Percentiles rank a stretch among this genome's conserved stretches.
These are phyloP conservation scores for Polyommatus iphigenia DNA, from an alignment of 2,888 invertebrate genomes.

Conservation along the genomic window DNA sequence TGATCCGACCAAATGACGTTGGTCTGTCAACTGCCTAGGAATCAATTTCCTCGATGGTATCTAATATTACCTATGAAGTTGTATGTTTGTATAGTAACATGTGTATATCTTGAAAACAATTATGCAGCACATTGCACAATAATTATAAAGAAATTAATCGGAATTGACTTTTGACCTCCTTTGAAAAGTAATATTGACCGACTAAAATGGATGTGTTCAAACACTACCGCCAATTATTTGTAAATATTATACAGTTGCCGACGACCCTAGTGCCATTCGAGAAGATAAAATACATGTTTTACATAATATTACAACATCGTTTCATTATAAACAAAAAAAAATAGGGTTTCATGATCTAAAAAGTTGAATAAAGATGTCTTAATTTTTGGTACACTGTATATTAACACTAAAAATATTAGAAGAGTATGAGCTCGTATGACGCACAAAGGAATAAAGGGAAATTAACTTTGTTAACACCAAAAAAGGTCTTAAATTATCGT, in stretches of 20 bases:
- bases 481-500: too few relatives aligned
- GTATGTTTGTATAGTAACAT: too few relatives aligned
- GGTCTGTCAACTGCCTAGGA: too few relatives aligned
- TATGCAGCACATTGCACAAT: neutral
- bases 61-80: too few relatives aligned
- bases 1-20: too few relatives aligned
- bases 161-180: neutral
- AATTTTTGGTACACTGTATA: too few relatives aligned
- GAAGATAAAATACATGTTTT: constrained; percentile 5
- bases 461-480: too few relatives aligned
- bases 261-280: neutral
- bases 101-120: neutral
- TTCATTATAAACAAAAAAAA: neutral
- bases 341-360: neutral
- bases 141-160: neutral
- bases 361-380: neutral
- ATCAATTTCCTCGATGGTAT: too few relatives aligned
- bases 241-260: neutral
- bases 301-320: neutral
- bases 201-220: neutral
- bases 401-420: too few relatives aligned
- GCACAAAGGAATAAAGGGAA: too few relatives aligned
- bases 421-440: too few relatives aligned
- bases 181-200: neutral
- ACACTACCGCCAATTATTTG: neutral